phyloP scores from a whole-genome alignment of 1,140 invertebrate genomes.

The Scaptodrosophila lebanonensis region DNA sequence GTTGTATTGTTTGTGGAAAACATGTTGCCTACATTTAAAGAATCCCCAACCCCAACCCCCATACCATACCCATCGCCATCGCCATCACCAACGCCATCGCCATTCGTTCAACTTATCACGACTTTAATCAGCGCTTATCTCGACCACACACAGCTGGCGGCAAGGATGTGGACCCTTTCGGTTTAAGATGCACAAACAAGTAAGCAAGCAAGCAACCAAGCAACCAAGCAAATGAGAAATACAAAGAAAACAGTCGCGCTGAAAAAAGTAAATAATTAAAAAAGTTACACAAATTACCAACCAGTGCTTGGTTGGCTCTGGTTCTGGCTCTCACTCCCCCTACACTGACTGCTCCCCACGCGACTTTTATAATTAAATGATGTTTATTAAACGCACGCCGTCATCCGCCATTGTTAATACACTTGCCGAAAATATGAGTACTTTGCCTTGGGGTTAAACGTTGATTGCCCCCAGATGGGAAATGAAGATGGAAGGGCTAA shows the following conservation, averaged over 20 bases:
- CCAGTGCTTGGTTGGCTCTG: constrained; percentile 25
- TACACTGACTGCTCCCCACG: constrained; percentile 31
- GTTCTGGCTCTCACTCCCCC: constrained; percentile 13
- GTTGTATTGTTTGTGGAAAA: too few species aligned
- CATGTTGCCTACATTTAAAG: too few species aligned
- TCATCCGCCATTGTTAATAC: constrained; percentile 21
- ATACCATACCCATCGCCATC: too few species aligned
- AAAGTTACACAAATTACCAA: constrained; percentile 61
- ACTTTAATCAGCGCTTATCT: constrained; percentile 37
- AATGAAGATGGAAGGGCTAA: too few species aligned
- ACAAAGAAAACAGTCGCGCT: background rate
- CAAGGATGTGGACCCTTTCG: constrained; percentile 21
- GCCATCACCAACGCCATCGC: too few species aligned
- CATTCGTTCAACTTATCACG: constrained; percentile 51
- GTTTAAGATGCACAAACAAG: constrained; percentile 20
- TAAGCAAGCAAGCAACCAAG: background rate
- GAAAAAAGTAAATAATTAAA: constrained; percentile 55
- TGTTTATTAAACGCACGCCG: constrained; percentile 56
- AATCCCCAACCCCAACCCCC: too few species aligned
- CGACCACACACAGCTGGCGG: constrained; percentile 17
- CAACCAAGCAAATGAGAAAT: constrained; percentile 6
- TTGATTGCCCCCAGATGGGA: too few species aligned
- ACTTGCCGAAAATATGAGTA: too few species aligned
- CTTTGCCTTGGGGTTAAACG: too few species aligned
- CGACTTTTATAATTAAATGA: constrained; percentile 54